Base-by-base conservation (phyloP, 1,140 invertebrate genomes). In the Eufriesea mexicana region DNA sequence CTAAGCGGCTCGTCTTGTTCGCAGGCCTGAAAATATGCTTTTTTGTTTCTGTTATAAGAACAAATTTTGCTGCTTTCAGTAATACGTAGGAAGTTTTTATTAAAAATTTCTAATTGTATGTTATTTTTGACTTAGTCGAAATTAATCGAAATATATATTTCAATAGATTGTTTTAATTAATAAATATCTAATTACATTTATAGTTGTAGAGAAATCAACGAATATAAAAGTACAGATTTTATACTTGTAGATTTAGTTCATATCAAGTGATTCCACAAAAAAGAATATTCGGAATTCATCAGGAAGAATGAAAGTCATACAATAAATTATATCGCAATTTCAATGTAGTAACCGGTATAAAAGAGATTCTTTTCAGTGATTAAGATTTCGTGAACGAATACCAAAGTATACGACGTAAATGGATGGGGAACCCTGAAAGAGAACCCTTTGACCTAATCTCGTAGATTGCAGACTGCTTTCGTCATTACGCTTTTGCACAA, bases 371-470 rank as follows among this genome's bases (percentile, higher is more conserved):
- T 28, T 80, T 74, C 2, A 55, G 23, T 49, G 71, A 49, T 74
- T n/a, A 66, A 75, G 79, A 66, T 75, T 76, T 82, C 62, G 45
- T 67, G 54, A 82, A 76, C n/a, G 16, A 66, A 35, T 35, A 47
- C 20, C 14, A 75, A 76, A 25, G 54, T 35, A 59, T 12, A 25
- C 45, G 59, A 7, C 16, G 62, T 76, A 42, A 76, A 80, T 80
- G 59, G 74, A 74, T 42, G 16, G 45, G 47, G 25, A 64, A 42
- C 35, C 9, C 47, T 42, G 12, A 57, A n/a, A 67, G 59, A 14
- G 72, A 57, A 81, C 71, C 79, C 45, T 82, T 25, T 82, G 62
- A 82, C 73, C 73, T 51, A 82, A 82, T 76, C 72, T 82, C 35
- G 18, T 79, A 62, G 49, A 73, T 72, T 71, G 23, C 45, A 82